Percentiles rank a stretch among this genome's conserved stretches.
phyloP scores from a whole-genome alignment of 2,113 vertebrate genomes.

The Myotis lucifugus region DNA sequence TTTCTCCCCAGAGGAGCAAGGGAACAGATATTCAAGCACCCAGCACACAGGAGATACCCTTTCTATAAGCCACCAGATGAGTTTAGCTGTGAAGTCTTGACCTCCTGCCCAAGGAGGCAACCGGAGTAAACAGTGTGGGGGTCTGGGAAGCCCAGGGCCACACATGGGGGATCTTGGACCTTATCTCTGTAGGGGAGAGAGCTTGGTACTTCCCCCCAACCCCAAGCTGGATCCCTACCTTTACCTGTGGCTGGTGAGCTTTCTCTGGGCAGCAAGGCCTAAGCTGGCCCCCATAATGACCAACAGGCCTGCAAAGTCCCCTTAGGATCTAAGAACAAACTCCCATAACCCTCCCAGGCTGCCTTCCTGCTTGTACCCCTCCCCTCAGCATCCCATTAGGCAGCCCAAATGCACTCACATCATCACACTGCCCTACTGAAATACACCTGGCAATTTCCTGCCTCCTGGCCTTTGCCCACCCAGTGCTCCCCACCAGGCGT shows the following conservation, averaged over 20 bases:
- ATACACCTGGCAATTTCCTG: background rate
- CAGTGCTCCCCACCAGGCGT: accelerated
- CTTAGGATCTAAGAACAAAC: background rate
- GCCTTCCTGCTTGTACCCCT: too few species aligned
- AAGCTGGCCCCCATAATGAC: background rate
- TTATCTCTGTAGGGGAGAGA: background rate
- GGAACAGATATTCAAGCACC: background rate
- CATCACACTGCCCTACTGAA: accelerated
- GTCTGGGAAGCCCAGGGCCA: background rate
- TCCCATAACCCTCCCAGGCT: accelerated
- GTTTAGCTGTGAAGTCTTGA: background rate
- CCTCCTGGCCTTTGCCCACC: background rate
- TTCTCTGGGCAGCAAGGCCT: background rate
- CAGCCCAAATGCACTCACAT: accelerated
- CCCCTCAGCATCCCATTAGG: accelerated
- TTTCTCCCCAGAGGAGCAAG: background rate
- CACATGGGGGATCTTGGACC: background rate
- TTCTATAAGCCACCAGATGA: background rate
- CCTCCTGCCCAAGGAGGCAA: background rate
- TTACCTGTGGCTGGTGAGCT: background rate
- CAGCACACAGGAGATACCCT: accelerated
- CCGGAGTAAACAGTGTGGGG: accelerated
- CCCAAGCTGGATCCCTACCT: accelerated
- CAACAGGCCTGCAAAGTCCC: background rate
- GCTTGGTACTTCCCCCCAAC: background rate